Base-by-base conservation (phyloP, 2,888 invertebrate genomes). In the Diarsia rubi region DNA sequence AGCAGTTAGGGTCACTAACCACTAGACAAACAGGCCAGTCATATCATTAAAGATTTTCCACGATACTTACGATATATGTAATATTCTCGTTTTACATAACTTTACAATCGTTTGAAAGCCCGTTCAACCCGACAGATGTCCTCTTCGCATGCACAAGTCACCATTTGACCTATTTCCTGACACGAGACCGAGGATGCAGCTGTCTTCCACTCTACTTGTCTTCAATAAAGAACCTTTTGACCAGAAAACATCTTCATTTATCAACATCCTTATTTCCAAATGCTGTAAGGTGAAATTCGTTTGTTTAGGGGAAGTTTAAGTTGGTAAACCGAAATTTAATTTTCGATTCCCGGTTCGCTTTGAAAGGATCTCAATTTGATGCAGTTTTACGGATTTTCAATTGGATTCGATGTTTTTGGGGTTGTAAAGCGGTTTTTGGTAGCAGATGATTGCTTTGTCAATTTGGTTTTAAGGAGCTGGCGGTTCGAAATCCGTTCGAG, bases 271-370 rank as follows among this genome's bases (percentile, higher is more conserved):
- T 86, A 86, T 12, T 0, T 0, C 0, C 0, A 0, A 5, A 11
- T 3, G 0, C 0, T 2, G 75, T 81, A 57, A n/a, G 62, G 11
- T 52, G n/a, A 69, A 19, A 63, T 16, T 86, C 24, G 5, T 19
- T 0, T 71, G 47, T 0, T 0, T n/a, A 3, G 14, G 3, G 6
- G 6, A 11, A 5, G 0, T 0, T 19, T 63, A 73, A 73, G 37
- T 73, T 81, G 62, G 84, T 73, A 67, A 75, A 75, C 21, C 21
- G 52, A 65, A 85, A 85, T 85, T 85, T 84, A 85, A 85, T 85
- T 86, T 85, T 75, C 77, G 52, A 78, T 74, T 74, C 73, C 75
- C 69, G 63, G 42, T 59, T 75, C 71, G 76, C 79, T 78, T 66
- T 81, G 68, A 73, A 81, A 69, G 78, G 81, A 72, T 81, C 74